A percentile compares a stretch with the other conserved stretches of the same genome.
phyloP scores from a whole-genome alignment of 2,797 vertebrate genomes.

The Clarias fuscus region DNA sequence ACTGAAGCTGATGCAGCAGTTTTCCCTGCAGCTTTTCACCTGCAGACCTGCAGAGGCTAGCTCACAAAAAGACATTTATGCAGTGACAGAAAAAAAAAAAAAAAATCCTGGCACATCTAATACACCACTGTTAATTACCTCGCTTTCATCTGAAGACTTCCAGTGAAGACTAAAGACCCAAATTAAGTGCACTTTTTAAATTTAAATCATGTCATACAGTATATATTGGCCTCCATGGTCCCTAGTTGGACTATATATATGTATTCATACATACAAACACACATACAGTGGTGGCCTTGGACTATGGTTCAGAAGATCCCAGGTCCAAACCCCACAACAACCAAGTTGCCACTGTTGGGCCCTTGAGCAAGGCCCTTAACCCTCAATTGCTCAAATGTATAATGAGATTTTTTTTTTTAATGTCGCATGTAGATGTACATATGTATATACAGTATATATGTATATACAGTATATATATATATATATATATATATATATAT shows the following conservation, averaged over 20 bases:
- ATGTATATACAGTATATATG: too few relatives aligned
- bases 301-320: too few relatives aligned
- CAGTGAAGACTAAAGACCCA: not conserved
- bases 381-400: too few relatives aligned
- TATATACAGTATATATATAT: too few relatives aligned
- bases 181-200: not conserved
- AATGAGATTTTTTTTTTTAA: too few relatives aligned
- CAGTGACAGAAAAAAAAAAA: constrained; percentile 29
- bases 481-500: too few relatives aligned
- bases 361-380: too few relatives aligned
- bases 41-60: constrained; percentile 28
- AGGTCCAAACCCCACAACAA: too few relatives aligned
- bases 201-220: not conserved
- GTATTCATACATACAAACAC: not conserved
- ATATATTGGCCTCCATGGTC: not conserved
- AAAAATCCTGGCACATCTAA: constrained; percentile 28
- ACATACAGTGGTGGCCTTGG: too few relatives aligned
- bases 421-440: too few relatives aligned
- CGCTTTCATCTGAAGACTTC: not conserved
- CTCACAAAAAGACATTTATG: constrained; percentile 37
- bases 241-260: not conserved
- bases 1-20: constrained; percentile 37
- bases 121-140: constrained; percentile 5
- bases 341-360: too few relatives aligned
- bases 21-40: constrained; percentile 36